phyloP scores from a whole-genome alignment of 64 coral and sea anemone species.

The Stichodactyla helianthus region DNA sequence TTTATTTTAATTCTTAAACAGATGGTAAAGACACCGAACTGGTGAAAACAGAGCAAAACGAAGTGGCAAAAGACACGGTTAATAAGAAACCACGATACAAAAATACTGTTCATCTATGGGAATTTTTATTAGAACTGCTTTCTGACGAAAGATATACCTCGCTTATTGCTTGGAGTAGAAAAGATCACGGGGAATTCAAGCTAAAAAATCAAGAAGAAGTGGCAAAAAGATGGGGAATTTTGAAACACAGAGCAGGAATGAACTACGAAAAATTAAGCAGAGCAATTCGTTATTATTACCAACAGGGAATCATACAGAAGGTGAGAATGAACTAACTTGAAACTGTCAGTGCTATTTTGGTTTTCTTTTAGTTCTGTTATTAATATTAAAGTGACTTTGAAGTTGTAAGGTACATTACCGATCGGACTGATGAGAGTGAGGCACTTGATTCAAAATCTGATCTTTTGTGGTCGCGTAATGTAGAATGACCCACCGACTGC shows the following conservation, averaged over 20 bases:
- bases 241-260: constrained; percentile 35
- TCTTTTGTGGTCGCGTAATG: not conserved
- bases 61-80: not conserved
- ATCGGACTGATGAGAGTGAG: not conserved
- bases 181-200: constrained; percentile 38
- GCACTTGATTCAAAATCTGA: not conserved
- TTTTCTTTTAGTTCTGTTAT: not conserved
- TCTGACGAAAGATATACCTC: constrained; percentile 38
- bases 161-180: constrained; percentile 46
- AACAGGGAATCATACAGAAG: constrained; percentile 55
- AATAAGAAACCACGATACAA: constrained; percentile 21
- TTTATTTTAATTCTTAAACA: not conserved
- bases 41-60: not conserved
- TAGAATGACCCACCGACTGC: not conserved
- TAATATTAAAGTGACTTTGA: too few relatives aligned
- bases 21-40: not conserved
- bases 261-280: constrained; percentile 55
- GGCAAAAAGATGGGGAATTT: constrained; percentile 44
- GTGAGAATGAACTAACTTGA: not conserved
- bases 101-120: constrained; percentile 49
- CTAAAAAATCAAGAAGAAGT: constrained; percentile 46
- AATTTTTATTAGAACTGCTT: constrained; percentile 46
- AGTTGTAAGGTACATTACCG: too few relatives aligned
- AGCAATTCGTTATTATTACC: constrained; percentile 47
- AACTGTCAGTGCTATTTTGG: not conserved